Evolutionary conservation across 2,113 vertebrate genomes (phyloP).

Genomic region (Cnemophilus loriae): DNA sequence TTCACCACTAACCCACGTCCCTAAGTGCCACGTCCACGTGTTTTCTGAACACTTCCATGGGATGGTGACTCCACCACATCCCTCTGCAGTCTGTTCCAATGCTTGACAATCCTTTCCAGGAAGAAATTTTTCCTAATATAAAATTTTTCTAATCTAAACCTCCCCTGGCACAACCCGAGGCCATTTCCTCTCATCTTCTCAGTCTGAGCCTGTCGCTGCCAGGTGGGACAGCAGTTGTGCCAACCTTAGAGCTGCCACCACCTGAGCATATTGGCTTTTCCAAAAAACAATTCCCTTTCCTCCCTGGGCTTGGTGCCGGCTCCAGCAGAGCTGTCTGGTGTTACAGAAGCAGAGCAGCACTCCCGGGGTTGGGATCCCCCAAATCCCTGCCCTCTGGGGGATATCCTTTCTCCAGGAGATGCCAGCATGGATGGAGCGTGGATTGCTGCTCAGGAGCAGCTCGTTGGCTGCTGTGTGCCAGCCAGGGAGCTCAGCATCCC

Average conservation of each 20-base stretch:
- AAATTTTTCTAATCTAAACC: background rate
- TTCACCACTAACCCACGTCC: background rate
- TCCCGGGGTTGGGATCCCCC: background rate
- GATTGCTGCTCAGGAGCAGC: background rate
- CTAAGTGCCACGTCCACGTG: background rate
- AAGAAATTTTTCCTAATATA: background rate
- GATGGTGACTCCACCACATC: background rate
- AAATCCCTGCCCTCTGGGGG: background rate
- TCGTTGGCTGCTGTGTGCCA: accelerated
- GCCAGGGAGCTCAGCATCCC: background rate
- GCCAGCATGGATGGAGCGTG: background rate
- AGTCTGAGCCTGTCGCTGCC: background rate
- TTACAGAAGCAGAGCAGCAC: background rate
- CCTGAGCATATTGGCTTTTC: background rate
- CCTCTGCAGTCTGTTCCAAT: background rate
- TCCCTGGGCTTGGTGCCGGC: accelerated
- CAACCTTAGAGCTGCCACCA: background rate
- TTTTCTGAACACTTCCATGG: background rate
- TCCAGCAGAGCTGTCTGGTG: background rate
- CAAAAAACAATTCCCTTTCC: background rate
- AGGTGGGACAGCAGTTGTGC: background rate
- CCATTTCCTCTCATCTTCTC: background rate
- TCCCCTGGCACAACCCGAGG: background rate
- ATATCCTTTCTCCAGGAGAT: background rate
- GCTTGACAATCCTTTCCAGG: background rate